Evolutionary conservation across 2,797 vertebrate species (phyloP).

Genomic region (Stomatorhinus walkeri): DNA sequence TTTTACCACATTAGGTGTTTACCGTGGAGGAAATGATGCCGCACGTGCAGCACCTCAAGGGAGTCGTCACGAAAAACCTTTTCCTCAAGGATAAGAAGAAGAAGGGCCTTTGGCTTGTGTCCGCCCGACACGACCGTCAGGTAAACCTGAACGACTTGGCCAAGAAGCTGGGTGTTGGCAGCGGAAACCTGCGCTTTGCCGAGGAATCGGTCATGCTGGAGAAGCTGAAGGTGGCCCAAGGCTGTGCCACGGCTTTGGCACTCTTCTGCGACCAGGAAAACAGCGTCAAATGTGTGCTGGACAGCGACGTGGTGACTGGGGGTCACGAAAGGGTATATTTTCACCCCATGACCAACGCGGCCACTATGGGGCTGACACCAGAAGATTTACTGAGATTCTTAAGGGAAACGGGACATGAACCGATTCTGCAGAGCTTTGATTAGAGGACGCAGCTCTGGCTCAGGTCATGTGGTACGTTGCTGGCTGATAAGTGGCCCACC

Average conservation of each 20-base stretch:
- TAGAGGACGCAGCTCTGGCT: constrained; percentile 17
- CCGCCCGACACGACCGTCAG: constrained; percentile 70
- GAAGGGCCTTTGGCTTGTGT: constrained; percentile 81
- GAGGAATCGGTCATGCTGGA: constrained; percentile 80
- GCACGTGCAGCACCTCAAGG: constrained; percentile 72
- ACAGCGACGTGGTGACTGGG: constrained; percentile 69
- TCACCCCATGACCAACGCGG: constrained; percentile 86
- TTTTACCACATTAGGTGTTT: constrained; percentile 67
- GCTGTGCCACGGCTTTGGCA: constrained; percentile 75
- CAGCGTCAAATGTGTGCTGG: constrained; percentile 75
- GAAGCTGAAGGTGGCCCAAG: constrained; percentile 78
- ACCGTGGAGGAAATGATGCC: constrained; percentile 95
- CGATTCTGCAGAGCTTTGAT: constrained; percentile 60
- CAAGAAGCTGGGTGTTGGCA: constrained; percentile 76
- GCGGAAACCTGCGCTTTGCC: constrained; percentile 81
- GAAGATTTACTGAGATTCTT: constrained; percentile 78
- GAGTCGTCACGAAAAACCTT: constrained; percentile 82
- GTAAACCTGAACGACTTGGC: constrained; percentile 78
- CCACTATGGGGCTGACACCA: constrained; percentile 76
- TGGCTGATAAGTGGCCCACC: background rate
- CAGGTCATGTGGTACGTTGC: background rate
- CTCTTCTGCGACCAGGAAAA: constrained; percentile 73
- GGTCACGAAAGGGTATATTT: constrained; percentile 73
- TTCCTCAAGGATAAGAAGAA: constrained; percentile 95
- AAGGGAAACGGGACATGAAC: constrained; percentile 76